Evolutionary conservation across 2,113 vertebrate genomes (phyloP), one percentile per base, ranked within the genome.

Genomic region (Mixornis gularis): DNA sequence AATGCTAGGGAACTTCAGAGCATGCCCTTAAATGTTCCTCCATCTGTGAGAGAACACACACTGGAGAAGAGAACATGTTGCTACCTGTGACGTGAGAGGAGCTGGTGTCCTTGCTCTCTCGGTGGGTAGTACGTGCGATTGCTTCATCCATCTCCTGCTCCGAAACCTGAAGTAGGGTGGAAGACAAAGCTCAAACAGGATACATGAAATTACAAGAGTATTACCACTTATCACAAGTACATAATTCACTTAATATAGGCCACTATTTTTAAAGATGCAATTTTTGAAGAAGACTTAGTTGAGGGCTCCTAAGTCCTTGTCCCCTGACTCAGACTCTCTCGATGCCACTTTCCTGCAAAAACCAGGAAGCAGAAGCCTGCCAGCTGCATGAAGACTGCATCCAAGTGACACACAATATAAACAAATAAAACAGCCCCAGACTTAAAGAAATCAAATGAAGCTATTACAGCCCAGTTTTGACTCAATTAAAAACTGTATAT

Each of bases 71-170:
- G 64, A 93, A 90, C 1, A 30, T 12, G 22, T 18, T 24, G 11
- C 48, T 98, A 99, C 99, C 99, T 97, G 97, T 93, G 58, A 95
- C 48, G 3, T 98, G 98, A 77, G 97, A 97, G 6, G 98, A 97
- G 63, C 63, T 94, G 84, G 95, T 85, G 9, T 98, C 98, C 95
- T 97, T 98, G 97, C 96, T 98, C 53, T 98, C 98, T 86, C 98
- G 98, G 51, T 98, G 98, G 46, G 98, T 99, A 62, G 98, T 98
- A 82, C 98, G 98, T 40, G 98, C 95, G 1, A 99, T 99, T 13
- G 98, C 97, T 74, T 98, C 98, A 95, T 99, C 99, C 99, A 99
- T 99, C 96, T 99, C 99, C 96, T 99, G 99, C 90, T 99, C 99
- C 1, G 99, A 99, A 89, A 99, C 98, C 99, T 99, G 73, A 53